Conservation (phyloP, 1,140 invertebrate species). For the Lasaia peninsularis region DNA sequence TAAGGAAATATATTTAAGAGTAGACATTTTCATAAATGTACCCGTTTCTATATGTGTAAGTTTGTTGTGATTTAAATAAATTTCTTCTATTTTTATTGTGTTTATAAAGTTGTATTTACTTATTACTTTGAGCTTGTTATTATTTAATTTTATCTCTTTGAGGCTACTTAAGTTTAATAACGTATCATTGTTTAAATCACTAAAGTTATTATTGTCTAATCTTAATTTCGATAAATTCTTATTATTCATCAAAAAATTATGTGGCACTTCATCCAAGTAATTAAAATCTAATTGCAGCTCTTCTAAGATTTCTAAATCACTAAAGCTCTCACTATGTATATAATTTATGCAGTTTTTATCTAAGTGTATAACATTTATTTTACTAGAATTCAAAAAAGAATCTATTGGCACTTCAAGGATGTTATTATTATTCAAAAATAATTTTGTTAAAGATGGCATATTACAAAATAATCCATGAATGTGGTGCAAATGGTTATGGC, state of each 20-base stretch:
- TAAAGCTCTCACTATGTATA: conserved; percentile 72
- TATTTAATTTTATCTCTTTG: conserved; percentile 55
- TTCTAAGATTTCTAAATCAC: conserved; percentile 61
- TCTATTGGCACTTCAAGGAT: conserved; percentile 90
- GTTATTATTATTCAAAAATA: conserved; percentile 94
- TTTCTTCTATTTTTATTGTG: conserved; percentile 49
- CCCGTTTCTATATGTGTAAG: conserved; percentile 57
- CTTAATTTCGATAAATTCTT: conserved; percentile 60
- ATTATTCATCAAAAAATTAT: conserved; percentile 67
- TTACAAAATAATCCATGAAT: conserved; percentile 89
- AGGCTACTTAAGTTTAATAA: conserved; percentile 46
- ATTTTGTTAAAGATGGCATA: conserved; percentile 84
- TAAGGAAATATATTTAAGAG: conserved; percentile 56
- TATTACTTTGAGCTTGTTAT: conserved; percentile 57
- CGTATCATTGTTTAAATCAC: conserved; percentile 57
- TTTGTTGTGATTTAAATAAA: conserved; percentile 64
- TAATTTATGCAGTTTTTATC: conserved; percentile 68
- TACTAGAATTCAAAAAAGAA: conserved; percentile 88
- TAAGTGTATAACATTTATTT: conserved; percentile 62
- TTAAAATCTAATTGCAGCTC: conserved; percentile 67
- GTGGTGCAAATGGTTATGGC: conserved; percentile 93
- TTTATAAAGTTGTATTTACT: conserved; percentile 51
- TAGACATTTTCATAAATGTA: conserved; percentile 48
- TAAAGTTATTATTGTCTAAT: conserved; percentile 72
- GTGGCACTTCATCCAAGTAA: conserved; percentile 72